Conservation (phyloP, 64 coral and sea anemone species). For the Anthopleura sola region DNA sequence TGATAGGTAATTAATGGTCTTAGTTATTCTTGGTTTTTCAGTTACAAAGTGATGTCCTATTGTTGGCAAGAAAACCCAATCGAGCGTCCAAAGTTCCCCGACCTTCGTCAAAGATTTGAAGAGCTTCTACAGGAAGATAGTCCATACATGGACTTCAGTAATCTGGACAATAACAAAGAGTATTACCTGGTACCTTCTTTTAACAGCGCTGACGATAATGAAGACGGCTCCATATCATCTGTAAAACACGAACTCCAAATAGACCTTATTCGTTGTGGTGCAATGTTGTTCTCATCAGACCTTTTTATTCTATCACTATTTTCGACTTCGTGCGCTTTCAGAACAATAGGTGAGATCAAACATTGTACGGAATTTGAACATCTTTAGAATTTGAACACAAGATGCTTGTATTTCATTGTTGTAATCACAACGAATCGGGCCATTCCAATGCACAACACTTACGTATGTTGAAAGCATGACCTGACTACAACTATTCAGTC, state of each 20-base stretch:
- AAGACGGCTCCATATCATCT: not conserved
- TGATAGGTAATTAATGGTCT: not conserved
- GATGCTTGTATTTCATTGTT: too few relatives aligned
- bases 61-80: conserved; percentile 59
- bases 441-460: too few relatives aligned
- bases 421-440: too few relatives aligned
- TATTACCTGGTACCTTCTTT: conserved; percentile 61
- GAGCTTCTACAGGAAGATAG: conserved; percentile 44
- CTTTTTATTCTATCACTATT: too few relatives aligned
- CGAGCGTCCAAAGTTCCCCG: conserved; percentile 36
- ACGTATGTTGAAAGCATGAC: too few relatives aligned
- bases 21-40: not conserved
- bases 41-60: conserved; percentile 44
- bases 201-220: conserved; percentile 24
- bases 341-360: too few relatives aligned
- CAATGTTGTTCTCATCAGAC: too few relatives aligned
- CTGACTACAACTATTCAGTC: too few relatives aligned
- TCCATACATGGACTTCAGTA: conserved; percentile 53
- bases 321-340: too few relatives aligned
- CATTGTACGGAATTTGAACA: too few relatives aligned
- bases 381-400: too few relatives aligned
- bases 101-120: conserved; percentile 35
- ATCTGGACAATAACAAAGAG: conserved; percentile 35
- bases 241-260: not conserved
- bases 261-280: too few relatives aligned